Evolutionary conservation across 2,888 invertebrate genomes (phyloP), one percentile per base, ranked within the genome.

Genomic region (Lasioglossum lativentre): DNA sequence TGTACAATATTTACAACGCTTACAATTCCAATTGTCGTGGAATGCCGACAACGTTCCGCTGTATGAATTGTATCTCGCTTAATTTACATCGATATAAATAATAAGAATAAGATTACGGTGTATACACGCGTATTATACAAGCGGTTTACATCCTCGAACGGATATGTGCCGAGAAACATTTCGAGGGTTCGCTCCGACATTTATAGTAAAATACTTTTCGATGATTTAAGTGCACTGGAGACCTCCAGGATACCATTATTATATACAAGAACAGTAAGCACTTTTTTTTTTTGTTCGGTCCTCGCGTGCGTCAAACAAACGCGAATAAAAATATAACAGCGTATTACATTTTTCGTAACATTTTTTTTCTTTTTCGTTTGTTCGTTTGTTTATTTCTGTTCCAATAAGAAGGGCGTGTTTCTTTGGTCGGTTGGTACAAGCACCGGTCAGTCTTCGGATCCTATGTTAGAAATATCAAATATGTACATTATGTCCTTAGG

Each of bases 391-490:
- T 27, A n/a, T 85, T 84, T 90, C 12, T 4, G 63, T 85, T 87
- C 88, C 82, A 85, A 85, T 88, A 86, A 78, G 82, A 87, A 73
- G 79, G 85, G 78, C 83, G 87, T 73, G 81, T 91, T 90, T 95
- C 94, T 95, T 95, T 95, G 95, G 95, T 95, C 95, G 93, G 93
- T 93, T 94, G 94, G 94, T 93, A 94, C 92, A 92, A 94, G 93
- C 94, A 94, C 94, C 93, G 93, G 93, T 95, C 95, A 95, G 95
- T 95, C 95, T 95, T 95, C 93, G 93, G 90, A 91, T 94, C 19
- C 93, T 93, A 93, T 90, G 86, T 93, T 92, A 92, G 86, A 89
- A 91, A 90, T 90, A 90, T 77, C 63, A 63, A 78, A 56, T 91
- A 91, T 91, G 74, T 91, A 90, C 91, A 92, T n/a, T 45, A 45